phyloP scores from a whole-genome alignment of 2,888 invertebrate species.

The Brachypterus glaber region DNA sequence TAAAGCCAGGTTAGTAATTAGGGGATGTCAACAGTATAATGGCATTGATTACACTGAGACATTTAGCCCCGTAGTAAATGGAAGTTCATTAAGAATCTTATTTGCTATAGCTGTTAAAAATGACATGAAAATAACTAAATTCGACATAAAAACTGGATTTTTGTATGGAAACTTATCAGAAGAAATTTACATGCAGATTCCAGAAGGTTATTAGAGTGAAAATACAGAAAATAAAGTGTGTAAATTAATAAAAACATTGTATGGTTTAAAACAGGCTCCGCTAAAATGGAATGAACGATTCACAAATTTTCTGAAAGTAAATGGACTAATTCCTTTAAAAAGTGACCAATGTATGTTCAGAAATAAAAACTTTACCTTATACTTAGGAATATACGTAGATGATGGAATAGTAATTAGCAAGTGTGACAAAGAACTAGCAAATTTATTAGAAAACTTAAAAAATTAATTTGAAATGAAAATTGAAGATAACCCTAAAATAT shows the following conservation, averaged over 20 bases:
- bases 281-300: conserved; percentile 8
- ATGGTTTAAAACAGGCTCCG: conserved; percentile 13
- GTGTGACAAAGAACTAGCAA: conserved; percentile 5
- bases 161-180: conserved; percentile 16
- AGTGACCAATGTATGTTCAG: conserved; percentile 14
- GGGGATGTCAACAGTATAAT: conserved; percentile 12
- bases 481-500: conserved; percentile 3
- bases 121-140: conserved; percentile 9
- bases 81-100: conserved; percentile 9
- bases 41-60: conserved; percentile 14
- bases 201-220: conserved; percentile 14
- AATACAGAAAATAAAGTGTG: conserved; percentile 5
- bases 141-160: conserved; percentile 19
- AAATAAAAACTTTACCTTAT: conserved; percentile 8
- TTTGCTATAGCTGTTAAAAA: conserved; percentile 13
- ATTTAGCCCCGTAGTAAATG: conserved; percentile 14
- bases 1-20: conserved; percentile 15
- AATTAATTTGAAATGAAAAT: conserved; percentile 9
- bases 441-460: conserved; percentile 6
- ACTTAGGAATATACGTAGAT: conserved; percentile 17
- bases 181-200: conserved; percentile 17
- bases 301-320: no score
- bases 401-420: conserved; percentile 12
- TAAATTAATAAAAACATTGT: conserved; percentile 11
- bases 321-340: conserved; percentile 10